These are phyloP conservation scores for Etheostoma cragini DNA, from an alignment of 2,113 vertebrate species.

Conservation along the genomic window DNA sequence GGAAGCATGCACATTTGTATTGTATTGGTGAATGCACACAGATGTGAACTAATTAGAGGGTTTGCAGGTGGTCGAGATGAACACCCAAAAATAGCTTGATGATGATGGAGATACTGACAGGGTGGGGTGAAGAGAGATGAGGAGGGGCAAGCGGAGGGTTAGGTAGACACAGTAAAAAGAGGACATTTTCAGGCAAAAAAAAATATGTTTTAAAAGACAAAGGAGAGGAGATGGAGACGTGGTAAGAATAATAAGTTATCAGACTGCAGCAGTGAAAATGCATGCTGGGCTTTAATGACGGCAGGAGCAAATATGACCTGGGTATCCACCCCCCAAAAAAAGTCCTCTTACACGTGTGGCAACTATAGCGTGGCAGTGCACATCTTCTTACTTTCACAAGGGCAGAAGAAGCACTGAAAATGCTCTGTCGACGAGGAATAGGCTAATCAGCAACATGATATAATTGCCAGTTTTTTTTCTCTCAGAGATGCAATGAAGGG, in stretches of 20 bases:
- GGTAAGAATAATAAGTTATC: constrained; percentile 42
- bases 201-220: constrained; percentile 21
- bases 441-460: constrained; percentile 33
- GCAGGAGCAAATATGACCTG: constrained; percentile 6
- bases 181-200: constrained; percentile 36
- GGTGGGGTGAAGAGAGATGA: constrained; percentile 31
- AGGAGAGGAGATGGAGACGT: constrained; percentile 13
- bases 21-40: constrained; percentile 71
- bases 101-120: constrained; percentile 57
- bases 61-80: constrained; percentile 84
- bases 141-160: neutral
- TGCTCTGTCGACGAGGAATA: constrained; percentile 6
- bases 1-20: constrained; percentile 24
- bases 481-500: constrained; percentile 25
- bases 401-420: constrained; percentile 33
- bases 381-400: constrained; percentile 14
- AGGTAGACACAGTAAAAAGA: constrained; percentile 25
- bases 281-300: constrained; percentile 42
- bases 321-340: neutral
- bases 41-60: constrained; percentile 85
- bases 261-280: constrained; percentile 23
- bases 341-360: neutral
- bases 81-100: constrained; percentile 79
- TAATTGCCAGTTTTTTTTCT: constrained; percentile 37
- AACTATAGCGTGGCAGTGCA: neutral